Evolutionary conservation across 2,888 invertebrate genomes (phyloP), one percentile per base, ranked within the genome.

Genomic region (Anagyrus pseudococci): DNA sequence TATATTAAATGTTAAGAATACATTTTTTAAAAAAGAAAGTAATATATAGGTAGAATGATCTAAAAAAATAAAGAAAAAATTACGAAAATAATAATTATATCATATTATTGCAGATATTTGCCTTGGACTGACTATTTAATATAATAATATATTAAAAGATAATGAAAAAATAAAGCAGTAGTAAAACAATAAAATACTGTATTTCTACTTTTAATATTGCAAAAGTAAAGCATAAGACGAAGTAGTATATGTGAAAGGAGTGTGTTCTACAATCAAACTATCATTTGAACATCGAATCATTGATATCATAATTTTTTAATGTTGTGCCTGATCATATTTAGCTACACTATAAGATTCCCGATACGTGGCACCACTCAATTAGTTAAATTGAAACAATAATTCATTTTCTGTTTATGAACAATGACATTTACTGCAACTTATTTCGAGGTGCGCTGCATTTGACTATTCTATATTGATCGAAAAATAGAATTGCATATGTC

Each of bases 201-300:
- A 79, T 80, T 80, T 80, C 76, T 80, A 80, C 80, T 80, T 80
- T 80, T 77, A 80, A 80, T 79, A 80, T 75, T 76, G 74, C 70
- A 72, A 74, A 62, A 58, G 49, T 73, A 71, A 75, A 74, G 71
- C 71, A 69, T 75, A 74, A 73, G 70, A 66, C 70, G 68, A 72
- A 68, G 69, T 75, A 77, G 73, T 73, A 72, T 70, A 71, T 72
- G 73, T 74, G 68, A 67, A 70, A 69, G 70, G 72, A 72, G 73
- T 75, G 74, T 75, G 73, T 78, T 76, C 72, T 73, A 76, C 73
- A 76, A 76, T 76, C 72, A 77, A 77, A 73, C 71, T 69, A 69
- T 75, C 63, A 68, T 70, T 73, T 73, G 53, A 66, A 66, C 59
- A 66, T 62, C 52, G 59, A 66, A 59, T 59, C 62, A 55, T 37